Conservation (phyloP, 1,140 invertebrate genomes). For the Onthophagus taurus region DNA sequence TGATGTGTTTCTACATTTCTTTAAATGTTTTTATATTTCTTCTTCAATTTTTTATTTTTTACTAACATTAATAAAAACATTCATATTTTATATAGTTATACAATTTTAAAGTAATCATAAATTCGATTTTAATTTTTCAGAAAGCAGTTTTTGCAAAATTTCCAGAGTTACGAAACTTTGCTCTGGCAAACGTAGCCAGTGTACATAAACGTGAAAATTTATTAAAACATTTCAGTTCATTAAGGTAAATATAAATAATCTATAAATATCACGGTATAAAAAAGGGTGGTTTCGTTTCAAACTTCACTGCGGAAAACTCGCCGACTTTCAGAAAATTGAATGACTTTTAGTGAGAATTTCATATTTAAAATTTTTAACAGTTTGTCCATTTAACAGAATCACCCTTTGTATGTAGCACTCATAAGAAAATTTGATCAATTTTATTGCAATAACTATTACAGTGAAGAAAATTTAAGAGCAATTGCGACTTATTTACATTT, state of each 20-base stretch:
- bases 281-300: too few species aligned
- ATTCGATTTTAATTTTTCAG: too few species aligned
- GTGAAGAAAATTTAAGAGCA: slow-evolving; percentile 68
- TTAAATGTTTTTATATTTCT: too few species aligned
- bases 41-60: too few species aligned
- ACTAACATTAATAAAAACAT: too few species aligned
- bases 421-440: slow-evolving; percentile 1
- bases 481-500: slow-evolving; percentile 82
- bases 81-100: too few species aligned
- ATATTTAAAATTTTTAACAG: not conserved
- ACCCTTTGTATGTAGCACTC: not conserved
- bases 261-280: too few species aligned
- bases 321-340: not conserved
- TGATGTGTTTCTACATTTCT: too few species aligned
- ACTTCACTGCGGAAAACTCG: too few species aligned
- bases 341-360: not conserved
- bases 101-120: too few species aligned
- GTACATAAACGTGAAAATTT: slow-evolving; percentile 83
- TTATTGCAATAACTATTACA: slow-evolving; percentile 37
- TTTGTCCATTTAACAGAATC: not conserved
- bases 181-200: slow-evolving; percentile 86
- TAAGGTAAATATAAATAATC: too few species aligned
- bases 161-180: slow-evolving; percentile 75
- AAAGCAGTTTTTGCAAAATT: slow-evolving; percentile 91
- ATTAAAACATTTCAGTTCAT: slow-evolving; percentile 72